phyloP scores from a whole-genome alignment of 2,113 vertebrate species.

The Myrmecophaga tridactyla region DNA sequence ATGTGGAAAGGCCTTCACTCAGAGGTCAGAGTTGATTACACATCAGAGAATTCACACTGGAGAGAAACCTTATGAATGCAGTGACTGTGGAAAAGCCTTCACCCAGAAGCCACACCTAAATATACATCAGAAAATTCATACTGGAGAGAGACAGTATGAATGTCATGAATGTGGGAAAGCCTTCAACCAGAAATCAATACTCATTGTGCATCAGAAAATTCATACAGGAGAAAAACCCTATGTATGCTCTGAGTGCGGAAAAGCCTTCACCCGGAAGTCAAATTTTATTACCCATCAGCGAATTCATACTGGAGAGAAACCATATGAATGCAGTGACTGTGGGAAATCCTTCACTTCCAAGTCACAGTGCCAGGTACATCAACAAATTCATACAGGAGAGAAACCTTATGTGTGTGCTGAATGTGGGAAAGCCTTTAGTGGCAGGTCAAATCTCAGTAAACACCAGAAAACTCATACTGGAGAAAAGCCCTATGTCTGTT shows the following conservation, averaged over 20 bases:
- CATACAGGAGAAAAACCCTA: constrained; percentile 75
- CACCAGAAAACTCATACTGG: constrained; percentile 86
- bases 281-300: constrained; percentile 60
- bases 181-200: constrained; percentile 75
- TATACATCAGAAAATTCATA: constrained; percentile 76
- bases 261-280: constrained; percentile 74
- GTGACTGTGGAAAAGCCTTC: constrained; percentile 73
- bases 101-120: constrained; percentile 71
- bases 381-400: constrained; percentile 68
- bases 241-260: constrained; percentile 71
- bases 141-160: constrained; percentile 72
- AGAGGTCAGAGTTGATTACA: constrained; percentile 70
- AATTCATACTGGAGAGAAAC: constrained; percentile 69
- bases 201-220: constrained; percentile 74
- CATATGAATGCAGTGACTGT: constrained; percentile 70
- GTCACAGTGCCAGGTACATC: constrained; percentile 72
- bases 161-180: constrained; percentile 75
- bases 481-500: constrained; percentile 76
- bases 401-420: constrained; percentile 82
- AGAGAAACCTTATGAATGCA: constrained; percentile 70
- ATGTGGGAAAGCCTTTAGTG: constrained; percentile 86
- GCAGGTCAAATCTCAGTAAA: constrained; percentile 85
- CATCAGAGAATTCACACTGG: constrained; percentile 79
- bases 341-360: constrained; percentile 72
- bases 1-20: constrained; percentile 73